phyloP scores from a whole-genome alignment of 1,140 invertebrate genomes.

The Euwallacea similis region DNA sequence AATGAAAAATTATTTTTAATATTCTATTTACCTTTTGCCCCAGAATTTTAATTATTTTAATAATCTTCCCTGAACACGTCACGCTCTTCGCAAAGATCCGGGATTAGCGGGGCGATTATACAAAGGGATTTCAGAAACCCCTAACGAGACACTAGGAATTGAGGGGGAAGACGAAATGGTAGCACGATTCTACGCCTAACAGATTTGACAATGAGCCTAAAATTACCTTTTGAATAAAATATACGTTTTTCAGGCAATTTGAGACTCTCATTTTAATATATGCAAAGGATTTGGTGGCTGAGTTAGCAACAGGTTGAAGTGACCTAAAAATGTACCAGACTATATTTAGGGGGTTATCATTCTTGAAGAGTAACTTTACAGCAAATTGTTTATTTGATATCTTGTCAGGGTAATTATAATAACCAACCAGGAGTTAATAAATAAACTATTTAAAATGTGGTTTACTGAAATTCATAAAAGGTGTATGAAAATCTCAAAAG shows the following conservation, averaged over 20 bases:
- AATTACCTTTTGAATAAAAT: constrained; percentile 29
- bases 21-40: background rate
- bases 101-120: constrained; percentile 22
- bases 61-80: background rate
- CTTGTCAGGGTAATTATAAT: too few species aligned
- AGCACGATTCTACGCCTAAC: constrained; percentile 20
- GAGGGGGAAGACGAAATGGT: constrained; percentile 17
- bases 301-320: too few species aligned
- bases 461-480: too few species aligned
- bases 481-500: too few species aligned
- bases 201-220: constrained; percentile 25
- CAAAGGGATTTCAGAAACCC: constrained; percentile 25
- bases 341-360: too few species aligned
- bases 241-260: constrained; percentile 16
- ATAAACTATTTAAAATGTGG: too few species aligned
- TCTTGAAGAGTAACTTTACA: too few species aligned
- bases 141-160: constrained; percentile 25
- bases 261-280: background rate
- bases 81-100: constrained; percentile 13
- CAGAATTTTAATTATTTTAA: constrained; percentile 5
- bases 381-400: too few species aligned
- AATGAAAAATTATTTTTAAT: constrained; percentile 7
- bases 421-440: too few species aligned
- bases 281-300: too few species aligned
- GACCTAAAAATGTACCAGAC: too few species aligned